Conservation (phyloP, 2,113 vertebrate species). For the Entosphenus tridentatus region DNA sequence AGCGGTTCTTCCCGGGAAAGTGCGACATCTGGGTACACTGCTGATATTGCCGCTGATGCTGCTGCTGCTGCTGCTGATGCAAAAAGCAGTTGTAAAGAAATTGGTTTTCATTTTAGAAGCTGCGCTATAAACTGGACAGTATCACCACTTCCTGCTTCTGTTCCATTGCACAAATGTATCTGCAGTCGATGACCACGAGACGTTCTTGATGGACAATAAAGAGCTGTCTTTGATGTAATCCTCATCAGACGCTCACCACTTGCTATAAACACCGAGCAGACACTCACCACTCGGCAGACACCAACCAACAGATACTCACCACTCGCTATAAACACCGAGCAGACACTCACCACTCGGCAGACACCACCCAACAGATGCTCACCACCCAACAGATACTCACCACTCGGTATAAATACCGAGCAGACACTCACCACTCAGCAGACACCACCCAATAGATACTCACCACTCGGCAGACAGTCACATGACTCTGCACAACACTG, state of each 20-base stretch:
- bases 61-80: too few relatives aligned
- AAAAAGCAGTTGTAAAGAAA: too few relatives aligned
- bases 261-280: not conserved
- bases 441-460: too few relatives aligned
- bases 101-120: too few relatives aligned
- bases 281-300: not conserved
- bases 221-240: not conserved
- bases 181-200: too few relatives aligned
- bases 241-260: too few relatives aligned
- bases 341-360: not conserved
- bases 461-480: not conserved
- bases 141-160: too few relatives aligned
- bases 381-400: not conserved
- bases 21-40: slow-evolving; percentile 15
- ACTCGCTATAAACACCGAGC: not conserved
- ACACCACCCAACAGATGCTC: not conserved
- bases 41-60: too few relatives aligned
- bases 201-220: not conserved
- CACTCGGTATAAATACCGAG: not conserved
- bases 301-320: not conserved
- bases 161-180: too few relatives aligned
- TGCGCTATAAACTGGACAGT: too few relatives aligned
- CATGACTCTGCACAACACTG: too few relatives aligned
- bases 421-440: not conserved
- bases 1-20: slow-evolving; percentile 15